These are phyloP conservation scores for Anas georgica DNA, from an alignment of 2,797 vertebrate species.

Conservation along the genomic window DNA sequence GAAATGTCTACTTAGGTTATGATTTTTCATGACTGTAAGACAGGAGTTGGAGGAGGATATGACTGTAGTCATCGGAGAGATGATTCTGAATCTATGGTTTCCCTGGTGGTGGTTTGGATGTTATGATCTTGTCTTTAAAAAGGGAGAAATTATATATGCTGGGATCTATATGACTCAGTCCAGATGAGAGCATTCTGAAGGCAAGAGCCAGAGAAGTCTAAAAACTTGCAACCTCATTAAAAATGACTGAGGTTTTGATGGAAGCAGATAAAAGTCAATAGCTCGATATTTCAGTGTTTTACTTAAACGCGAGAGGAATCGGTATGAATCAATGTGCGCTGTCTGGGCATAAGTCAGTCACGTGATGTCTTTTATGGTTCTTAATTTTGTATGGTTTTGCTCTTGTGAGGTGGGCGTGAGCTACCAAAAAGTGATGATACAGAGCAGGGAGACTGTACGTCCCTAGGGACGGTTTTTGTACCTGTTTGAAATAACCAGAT, in stretches of 20 bases:
- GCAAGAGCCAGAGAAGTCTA: not conserved
- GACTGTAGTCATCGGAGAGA: not conserved
- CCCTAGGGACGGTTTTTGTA: not conserved
- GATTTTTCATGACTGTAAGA: not conserved
- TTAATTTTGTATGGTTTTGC: not conserved
- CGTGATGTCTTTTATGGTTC: not conserved
- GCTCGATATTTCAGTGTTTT: not conserved
- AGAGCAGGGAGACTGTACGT: not conserved
- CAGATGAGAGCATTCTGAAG: constrained; percentile 18
- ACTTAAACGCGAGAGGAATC: not conserved
- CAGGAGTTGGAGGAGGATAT: not conserved
- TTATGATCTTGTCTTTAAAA: not conserved
- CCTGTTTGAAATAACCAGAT: not conserved
- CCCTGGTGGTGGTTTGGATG: not conserved
- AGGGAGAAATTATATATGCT: not conserved
- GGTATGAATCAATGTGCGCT: not conserved
- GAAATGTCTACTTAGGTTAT: not conserved
- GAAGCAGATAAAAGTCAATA: not conserved
- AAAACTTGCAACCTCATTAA: constrained; percentile 23
- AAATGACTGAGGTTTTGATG: constrained; percentile 36
- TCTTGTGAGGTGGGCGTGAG: not conserved
- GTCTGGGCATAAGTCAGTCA: not conserved
- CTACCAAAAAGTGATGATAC: not conserved
- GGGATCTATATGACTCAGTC: not conserved
- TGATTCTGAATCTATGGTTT: not conserved